These are phyloP conservation scores for Caenorhabditis sulstoni DNA, from an alignment of 2,888 invertebrate species.

Conservation along the genomic window DNA sequence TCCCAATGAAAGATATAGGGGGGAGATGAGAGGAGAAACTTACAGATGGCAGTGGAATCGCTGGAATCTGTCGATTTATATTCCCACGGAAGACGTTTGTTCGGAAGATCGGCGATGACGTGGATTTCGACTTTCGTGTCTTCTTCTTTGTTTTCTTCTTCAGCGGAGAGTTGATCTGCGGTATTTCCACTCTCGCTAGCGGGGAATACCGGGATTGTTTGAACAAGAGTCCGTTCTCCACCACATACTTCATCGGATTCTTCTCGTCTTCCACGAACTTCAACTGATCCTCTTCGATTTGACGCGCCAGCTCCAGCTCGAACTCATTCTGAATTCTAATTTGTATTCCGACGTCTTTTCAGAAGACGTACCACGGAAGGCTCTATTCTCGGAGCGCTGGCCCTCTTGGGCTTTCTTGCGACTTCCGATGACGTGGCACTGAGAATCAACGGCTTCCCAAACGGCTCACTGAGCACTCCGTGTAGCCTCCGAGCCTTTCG, in stretches of 20 bases:
- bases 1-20: neutral
- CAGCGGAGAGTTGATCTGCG: conserved; percentile 9
- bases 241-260: conserved; percentile 60
- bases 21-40: neutral
- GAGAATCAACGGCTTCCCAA: conserved; percentile 22
- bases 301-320: conserved; percentile 45
- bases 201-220: conserved; percentile 48
- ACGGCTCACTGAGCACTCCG: conserved; percentile 34
- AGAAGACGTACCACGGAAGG: conserved; percentile 24
- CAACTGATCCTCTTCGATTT: conserved; percentile 59
- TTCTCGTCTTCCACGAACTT: conserved; percentile 58
- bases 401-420: neutral
- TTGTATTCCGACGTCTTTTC: too few species aligned
- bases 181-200: conserved; percentile 47
- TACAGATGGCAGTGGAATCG: conserved; percentile 46
- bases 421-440: neutral
- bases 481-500: conserved; percentile 20
- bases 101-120: conserved; percentile 11
- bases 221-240: conserved; percentile 53
- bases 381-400: neutral
- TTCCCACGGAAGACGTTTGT: conserved; percentile 56
- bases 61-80: conserved; percentile 52
- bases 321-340: conserved; percentile 53
- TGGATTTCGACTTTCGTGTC: conserved; percentile 23
- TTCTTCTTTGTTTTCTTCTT: conserved; percentile 24